Evolutionary conservation across 2,888 invertebrate genomes (phyloP), one percentile per base, ranked within the genome.

Genomic region (Sarcophaga rosellei): DNA sequence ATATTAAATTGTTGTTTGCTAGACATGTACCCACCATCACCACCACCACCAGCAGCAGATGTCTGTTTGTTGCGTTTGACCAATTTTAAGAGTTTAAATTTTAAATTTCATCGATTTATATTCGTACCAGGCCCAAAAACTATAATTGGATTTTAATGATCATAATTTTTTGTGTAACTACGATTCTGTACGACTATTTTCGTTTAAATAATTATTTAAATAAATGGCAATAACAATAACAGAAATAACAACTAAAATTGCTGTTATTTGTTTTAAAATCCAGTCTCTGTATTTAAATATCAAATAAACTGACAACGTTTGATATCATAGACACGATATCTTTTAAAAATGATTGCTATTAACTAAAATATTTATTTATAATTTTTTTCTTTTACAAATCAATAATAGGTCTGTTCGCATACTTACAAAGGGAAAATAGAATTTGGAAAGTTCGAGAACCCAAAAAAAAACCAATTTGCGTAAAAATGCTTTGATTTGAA

Each of bases 101-200:
- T n/a, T 23, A 15, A 23, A 17, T 57, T 57, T 53, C 12, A 15
- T 17, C 47, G 6, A 23, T 78, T 70, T 47, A 63, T 20, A 44
- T 72, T 65, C 35, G 17, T 35, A 44, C 17, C 62, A 44, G 79
- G 20, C 63, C 35, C 63, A 63, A 70, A 53, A 72, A 72, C 23
- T 63, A 70, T 63, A 79, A 63, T 63, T 63, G 44, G 44, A 79
- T 20, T 63, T 53, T 70, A 78, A 78, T 70, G 53, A 35, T 63
- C 57, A 53, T 53, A 53, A 53, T 17, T 53, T 53, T 53, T 35
- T 2, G 8, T 25, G 25, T 25, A 25, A 1, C 25, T 25, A 25
- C 47, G 47, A 3, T 8, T 47, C 15, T 53, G 17, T 17, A 53
- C 1, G 17, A 53, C 15, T 53, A 53, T 53, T 53, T 15, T 15